Evolutionary conservation across 1,140 invertebrate species (phyloP).

Genomic region (Apis florea): DNA sequence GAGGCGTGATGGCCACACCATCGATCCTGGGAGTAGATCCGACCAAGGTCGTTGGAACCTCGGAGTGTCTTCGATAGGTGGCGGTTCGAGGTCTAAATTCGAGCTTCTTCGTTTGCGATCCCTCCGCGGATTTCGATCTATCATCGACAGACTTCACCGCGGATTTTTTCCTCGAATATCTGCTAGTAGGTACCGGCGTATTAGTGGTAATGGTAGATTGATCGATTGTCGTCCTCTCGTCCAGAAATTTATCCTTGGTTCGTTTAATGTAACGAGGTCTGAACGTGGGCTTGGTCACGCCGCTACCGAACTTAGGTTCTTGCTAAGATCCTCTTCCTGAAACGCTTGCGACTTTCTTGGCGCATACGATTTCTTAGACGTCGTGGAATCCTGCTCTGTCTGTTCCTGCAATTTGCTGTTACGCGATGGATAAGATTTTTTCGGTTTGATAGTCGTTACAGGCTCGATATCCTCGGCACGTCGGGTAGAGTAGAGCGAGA

Average conservation of each 20-base stretch:
- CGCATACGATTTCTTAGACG: neutral
- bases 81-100: constrained; percentile 74
- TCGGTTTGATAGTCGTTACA: constrained; percentile 25
- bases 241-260: constrained; percentile 7
- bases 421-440: constrained; percentile 1
- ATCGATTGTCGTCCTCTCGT: neutral
- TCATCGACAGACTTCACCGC: constrained; percentile 47
- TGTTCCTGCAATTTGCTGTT: neutral
- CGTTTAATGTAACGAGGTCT: constrained; percentile 41
- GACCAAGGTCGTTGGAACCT: constrained; percentile 55
- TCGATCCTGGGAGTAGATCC: constrained; percentile 24
- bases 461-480: neutral
- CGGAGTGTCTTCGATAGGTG: constrained; percentile 76
- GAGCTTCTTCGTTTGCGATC: constrained; percentile 39
- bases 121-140: constrained; percentile 33
- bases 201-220: constrained; percentile 31
- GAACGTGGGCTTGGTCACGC: constrained; percentile 16
- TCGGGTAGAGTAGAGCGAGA: neutral
- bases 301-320: constrained; percentile 22
- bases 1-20: constrained; percentile 69
- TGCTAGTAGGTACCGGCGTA: constrained; percentile 47
- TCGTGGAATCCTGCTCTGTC: neutral
- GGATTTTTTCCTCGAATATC: constrained; percentile 60
- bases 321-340: neutral
- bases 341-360: neutral